phyloP scores from a whole-genome alignment of 2,113 vertebrate genomes.

The Siniperca chuatsi region DNA sequence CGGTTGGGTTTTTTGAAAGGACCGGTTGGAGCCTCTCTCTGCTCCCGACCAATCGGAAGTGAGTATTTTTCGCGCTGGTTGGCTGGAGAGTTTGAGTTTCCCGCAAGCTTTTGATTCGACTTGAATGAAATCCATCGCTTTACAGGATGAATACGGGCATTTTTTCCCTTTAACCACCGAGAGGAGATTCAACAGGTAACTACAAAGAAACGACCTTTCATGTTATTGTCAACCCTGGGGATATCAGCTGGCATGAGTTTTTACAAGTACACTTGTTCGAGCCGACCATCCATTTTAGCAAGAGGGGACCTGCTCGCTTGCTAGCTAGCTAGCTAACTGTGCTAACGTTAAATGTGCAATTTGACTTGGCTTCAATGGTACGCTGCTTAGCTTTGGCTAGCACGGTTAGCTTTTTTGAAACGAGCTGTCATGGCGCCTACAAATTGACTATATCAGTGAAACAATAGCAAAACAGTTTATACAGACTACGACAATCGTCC shows the following conservation, averaged over 20 bases:
- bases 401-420: constrained; percentile 56
- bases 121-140: constrained; percentile 78
- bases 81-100: constrained; percentile 85
- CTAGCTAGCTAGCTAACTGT: constrained; percentile 38
- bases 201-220: background rate
- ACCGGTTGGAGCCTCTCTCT: constrained; percentile 84
- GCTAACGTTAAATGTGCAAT: constrained; percentile 57
- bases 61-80: constrained; percentile 96
- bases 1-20: constrained; percentile 87
- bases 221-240: constrained; percentile 4
- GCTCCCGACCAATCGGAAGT: constrained; percentile 90
- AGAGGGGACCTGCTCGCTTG: constrained; percentile 41
- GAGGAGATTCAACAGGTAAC: constrained; percentile 71
- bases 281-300: constrained; percentile 75
- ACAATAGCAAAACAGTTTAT: background rate
- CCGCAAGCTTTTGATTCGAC: constrained; percentile 82
- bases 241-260: background rate
- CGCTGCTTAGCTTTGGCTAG: constrained; percentile 64
- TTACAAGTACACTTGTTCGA: constrained; percentile 35
- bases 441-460: constrained; percentile 21
- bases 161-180: constrained; percentile 58
- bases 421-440: constrained; percentile 78
- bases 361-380: constrained; percentile 40
- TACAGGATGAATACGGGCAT: constrained; percentile 72
- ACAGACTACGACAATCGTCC: no score